Base-by-base conservation (phyloP, 2,888 invertebrate species). In the Dynastes tityus region DNA sequence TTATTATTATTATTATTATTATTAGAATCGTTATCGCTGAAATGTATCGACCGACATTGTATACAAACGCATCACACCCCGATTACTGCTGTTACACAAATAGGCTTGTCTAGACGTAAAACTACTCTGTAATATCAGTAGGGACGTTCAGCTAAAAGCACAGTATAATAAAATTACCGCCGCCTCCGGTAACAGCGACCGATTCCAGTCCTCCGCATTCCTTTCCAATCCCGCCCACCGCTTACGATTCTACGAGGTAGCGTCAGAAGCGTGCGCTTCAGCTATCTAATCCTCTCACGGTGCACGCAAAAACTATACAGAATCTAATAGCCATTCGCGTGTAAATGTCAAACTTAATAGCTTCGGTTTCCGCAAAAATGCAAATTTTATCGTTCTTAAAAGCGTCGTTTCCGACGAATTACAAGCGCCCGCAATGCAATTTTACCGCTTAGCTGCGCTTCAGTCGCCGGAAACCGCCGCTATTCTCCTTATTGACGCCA, bases 321-420 rank as follows among this genome's bases (percentile, higher is more conserved):
- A 71, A 71, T 71, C 55, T 58, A 71, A 71, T 71, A 71, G 71
- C 53, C 65, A 65, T 51, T 65, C 16, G 53, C 76, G 65, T 76
- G 76, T 65, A 65, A 76, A 76, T 65, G 76, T 71, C 76, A 65
- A 64, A 65, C 65, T 13, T 76, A 76, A 76, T 65, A 65, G 76
- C 65, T 51, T 64, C 76, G 76, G 53, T 65, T 76, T 64, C 65
- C 76, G 45, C 76, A 76, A 76, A 76, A 76, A 65, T 76, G 76
- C 65, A 65, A 76, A 76, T 76, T 58, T 65, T 65, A 76, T 64
- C 58, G 51, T 65, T 55, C 49, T 53, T 76, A 76, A 45, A 76
- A 76, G 76, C 65, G 76, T 61, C 65, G 75, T 45, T 37, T 64
- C 45, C 51, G 29, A 32, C 71, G 55, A 71, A 71, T 71, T 71